phyloP scores from a whole-genome alignment of 2,888 invertebrate genomes.

The Stenichneumon culpator region DNA sequence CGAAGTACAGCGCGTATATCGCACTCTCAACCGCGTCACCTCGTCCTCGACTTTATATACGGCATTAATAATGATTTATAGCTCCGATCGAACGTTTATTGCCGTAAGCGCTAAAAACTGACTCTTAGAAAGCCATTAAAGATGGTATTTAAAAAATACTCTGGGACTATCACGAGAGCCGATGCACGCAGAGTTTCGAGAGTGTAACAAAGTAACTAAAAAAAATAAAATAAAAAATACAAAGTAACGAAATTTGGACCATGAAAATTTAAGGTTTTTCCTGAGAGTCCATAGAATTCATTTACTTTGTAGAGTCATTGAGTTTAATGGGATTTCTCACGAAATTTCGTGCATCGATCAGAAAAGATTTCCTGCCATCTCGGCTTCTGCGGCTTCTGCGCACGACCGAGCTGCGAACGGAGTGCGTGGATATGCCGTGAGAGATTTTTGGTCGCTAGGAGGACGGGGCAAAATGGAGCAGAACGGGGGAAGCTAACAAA shows the following conservation, averaged over 20 bases:
- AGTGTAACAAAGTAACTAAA: slow-evolving; percentile 39
- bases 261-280: slow-evolving; percentile 18
- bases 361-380: not conserved
- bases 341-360: not conserved
- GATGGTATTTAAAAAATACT: slow-evolving; percentile 34
- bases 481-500: no score
- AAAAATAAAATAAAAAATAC: slow-evolving; percentile 13
- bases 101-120: slow-evolving; percentile 50
- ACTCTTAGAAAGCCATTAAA: slow-evolving; percentile 67
- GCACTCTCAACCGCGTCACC: slow-evolving; percentile 55
- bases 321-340: slow-evolving; percentile 10
- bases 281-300: not conserved
- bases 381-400: no score
- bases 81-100: slow-evolving; percentile 67
- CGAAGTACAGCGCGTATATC: not conserved
- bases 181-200: slow-evolving; percentile 1
- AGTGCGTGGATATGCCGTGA: no score
- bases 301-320: slow-evolving; percentile 20
- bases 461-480: no score
- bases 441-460: no score
- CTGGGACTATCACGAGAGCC: not conserved
- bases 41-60: slow-evolving; percentile 63
- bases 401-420: no score
- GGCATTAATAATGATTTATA: slow-evolving; percentile 66
- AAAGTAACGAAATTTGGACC: slow-evolving; percentile 36